Percentiles rank a stretch among this genome's conserved stretches.
Evolutionary conservation across 1,140 invertebrate genomes (phyloP).

Genomic region (Macrobrachium rosenbergii): DNA sequence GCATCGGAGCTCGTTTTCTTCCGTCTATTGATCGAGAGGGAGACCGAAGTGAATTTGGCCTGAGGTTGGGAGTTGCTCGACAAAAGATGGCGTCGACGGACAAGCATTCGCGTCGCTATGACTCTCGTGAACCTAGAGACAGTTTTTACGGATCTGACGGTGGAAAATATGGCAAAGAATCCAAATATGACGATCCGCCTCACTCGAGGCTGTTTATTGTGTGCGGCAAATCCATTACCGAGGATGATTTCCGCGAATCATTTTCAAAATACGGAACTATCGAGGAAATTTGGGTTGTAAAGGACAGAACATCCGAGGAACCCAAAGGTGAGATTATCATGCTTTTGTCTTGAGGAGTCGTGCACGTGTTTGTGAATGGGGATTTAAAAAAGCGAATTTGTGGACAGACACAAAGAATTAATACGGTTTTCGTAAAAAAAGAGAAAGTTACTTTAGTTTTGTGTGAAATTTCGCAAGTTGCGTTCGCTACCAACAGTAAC

Average conservation of each 20-base stretch:
- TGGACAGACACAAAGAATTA: too few species aligned
- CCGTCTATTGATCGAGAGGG: constrained; percentile 47
- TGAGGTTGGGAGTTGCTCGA: constrained; percentile 36
- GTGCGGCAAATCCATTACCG: constrained; percentile 84
- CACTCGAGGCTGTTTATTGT: constrained; percentile 90
- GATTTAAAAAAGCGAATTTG: not conserved
- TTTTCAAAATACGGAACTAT: constrained; percentile 88
- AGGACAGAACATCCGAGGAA: constrained; percentile 86
- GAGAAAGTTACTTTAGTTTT: too few species aligned
- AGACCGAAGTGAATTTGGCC: not conserved
- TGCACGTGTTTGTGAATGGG: not conserved
- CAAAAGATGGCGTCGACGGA: constrained; percentile 63
- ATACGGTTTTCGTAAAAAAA: too few species aligned
- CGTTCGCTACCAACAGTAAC: too few species aligned
- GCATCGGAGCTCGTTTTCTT: constrained; percentile 20
- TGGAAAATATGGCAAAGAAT: constrained; percentile 60
- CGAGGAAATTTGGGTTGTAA: constrained; percentile 90
- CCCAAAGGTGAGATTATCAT: constrained; percentile 80
- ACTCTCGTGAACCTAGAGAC: constrained; percentile 60
- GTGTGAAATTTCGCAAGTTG: too few species aligned
- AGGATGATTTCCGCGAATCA: constrained; percentile 83
- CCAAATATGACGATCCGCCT: constrained; percentile 81
- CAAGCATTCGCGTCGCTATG: constrained; percentile 61
- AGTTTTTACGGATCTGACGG: constrained; percentile 62
- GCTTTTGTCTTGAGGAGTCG: not conserved